A percentile compares a stretch with the other conserved stretches of the same genome.
Conservation (phyloP, 35 echinoderm and acorn worm species). For the Ophiothrix spiculata region DNA sequence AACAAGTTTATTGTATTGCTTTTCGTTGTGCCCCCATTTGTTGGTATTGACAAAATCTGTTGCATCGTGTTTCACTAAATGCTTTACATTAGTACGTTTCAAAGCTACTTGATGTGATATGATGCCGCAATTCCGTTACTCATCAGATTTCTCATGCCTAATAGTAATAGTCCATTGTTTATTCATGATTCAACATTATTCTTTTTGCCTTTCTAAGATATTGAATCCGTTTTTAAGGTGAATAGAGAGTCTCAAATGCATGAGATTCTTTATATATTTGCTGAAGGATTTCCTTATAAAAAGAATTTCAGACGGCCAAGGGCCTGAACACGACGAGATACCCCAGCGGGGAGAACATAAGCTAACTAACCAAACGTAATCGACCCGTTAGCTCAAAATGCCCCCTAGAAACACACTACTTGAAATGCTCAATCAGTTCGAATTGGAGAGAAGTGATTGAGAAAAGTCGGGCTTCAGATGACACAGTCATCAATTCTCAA, state of each 20-base stretch:
- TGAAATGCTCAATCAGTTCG: background rate
- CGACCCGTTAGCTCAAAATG: background rate
- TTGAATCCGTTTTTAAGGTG: no score
- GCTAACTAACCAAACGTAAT: background rate
- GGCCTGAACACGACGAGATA: no score
- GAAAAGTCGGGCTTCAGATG: background rate
- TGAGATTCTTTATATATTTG: no score
- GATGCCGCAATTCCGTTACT: conserved; percentile 38
- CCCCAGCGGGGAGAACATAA: background rate
- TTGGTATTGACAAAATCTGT: conserved; percentile 33
- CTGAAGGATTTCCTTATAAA: no score
- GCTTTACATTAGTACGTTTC: conserved; percentile 44
- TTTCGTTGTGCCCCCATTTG: conserved; percentile 18
- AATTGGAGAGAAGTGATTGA: background rate
- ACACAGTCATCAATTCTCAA: background rate
- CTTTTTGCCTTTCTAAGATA: no score
- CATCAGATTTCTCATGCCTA: conserved; percentile 31
- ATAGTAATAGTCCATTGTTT: conserved; percentile 51
- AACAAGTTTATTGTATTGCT: conserved; percentile 1
- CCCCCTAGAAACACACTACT: conserved; percentile 1
- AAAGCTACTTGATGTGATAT: conserved; percentile 28
- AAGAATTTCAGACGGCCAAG: no score
- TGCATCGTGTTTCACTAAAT: conserved; percentile 32
- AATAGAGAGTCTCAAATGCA: no score
- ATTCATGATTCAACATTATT: conserved; percentile 12